phyloP scores from a whole-genome alignment of 2,888 invertebrate species.

The Hemicrepidius hirtus region DNA sequence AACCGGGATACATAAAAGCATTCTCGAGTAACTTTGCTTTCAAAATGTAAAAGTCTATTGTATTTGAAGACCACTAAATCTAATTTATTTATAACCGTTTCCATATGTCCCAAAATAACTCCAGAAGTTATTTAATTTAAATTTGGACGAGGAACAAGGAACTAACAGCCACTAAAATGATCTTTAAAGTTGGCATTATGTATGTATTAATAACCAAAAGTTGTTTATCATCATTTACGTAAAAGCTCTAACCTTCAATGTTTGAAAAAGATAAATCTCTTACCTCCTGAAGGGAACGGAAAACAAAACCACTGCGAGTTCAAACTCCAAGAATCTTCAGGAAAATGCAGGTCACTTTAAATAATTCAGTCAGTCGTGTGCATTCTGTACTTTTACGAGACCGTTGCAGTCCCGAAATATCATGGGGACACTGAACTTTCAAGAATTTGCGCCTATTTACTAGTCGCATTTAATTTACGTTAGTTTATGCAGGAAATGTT shows the following conservation, averaged over 20 bases:
- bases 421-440: constrained; percentile 51
- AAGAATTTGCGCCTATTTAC: constrained; percentile 51
- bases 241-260: constrained; percentile 8
- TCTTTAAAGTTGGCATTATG: constrained; percentile 23
- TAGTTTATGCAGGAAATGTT: constrained; percentile 40
- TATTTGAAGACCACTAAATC: constrained; percentile 1
- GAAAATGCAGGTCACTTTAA: constrained; percentile 53
- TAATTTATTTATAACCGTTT: constrained; percentile 10
- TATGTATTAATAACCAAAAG: constrained; percentile 24
- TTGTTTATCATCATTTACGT: constrained; percentile 8
- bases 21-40: background rate
- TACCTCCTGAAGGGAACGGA: background rate
- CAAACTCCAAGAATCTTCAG: constrained; percentile 47
- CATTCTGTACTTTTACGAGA: constrained; percentile 48
- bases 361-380: constrained; percentile 47
- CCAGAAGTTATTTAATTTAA: constrained; percentile 33
- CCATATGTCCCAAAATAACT: constrained; percentile 26
- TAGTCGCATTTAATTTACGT: constrained; percentile 43
- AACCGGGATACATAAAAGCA: constrained; percentile 17
- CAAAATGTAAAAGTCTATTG: constrained; percentile 16
- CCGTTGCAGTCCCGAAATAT: constrained; percentile 50
- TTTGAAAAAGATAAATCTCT: background rate
- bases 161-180: constrained; percentile 17
- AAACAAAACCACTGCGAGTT: constrained; percentile 30
- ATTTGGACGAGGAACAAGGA: constrained; percentile 41